phyloP scores from a whole-genome alignment of 2,888 invertebrate genomes.

The Spodoptera littoralis region DNA sequence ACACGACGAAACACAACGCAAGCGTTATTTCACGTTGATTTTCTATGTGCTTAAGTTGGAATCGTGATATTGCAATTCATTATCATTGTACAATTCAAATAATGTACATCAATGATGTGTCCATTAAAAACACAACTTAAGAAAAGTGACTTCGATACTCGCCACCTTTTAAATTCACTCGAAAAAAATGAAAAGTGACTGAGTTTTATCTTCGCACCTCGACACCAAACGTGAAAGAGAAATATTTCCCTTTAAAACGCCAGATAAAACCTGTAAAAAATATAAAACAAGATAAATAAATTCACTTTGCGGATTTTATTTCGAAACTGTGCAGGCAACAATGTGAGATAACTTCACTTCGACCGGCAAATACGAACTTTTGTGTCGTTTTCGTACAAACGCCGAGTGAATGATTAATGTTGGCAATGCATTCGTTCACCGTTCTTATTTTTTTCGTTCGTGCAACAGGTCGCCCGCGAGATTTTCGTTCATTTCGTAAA shows the following conservation, averaged over 20 bases:
- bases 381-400: conserved; percentile 39
- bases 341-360: conserved; percentile 21
- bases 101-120: too few relatives aligned
- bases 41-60: too few relatives aligned
- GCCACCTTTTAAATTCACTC: too few relatives aligned
- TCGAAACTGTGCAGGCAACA: conserved; percentile 15
- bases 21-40: too few relatives aligned
- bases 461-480: conserved; percentile 41
- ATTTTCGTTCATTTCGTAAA: conserved; percentile 32
- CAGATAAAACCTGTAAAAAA: conserved; percentile 2
- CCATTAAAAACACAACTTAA: too few relatives aligned
- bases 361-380: conserved; percentile 31
- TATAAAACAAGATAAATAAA: conserved; percentile 19
- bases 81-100: too few relatives aligned
- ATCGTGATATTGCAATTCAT: too few relatives aligned
- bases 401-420: conserved; percentile 51
- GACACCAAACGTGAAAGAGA: too few relatives aligned
- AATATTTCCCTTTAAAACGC: neutral
- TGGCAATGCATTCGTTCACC: conserved; percentile 49
- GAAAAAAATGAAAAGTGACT: too few relatives aligned
- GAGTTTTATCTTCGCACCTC: too few relatives aligned
- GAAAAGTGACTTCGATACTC: too few relatives aligned
- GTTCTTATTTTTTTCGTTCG: conserved; percentile 53
- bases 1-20: too few relatives aligned
- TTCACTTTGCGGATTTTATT: conserved; percentile 18